phyloP scores from a whole-genome alignment of 2,113 vertebrate genomes.

The Todiramphus saurophagus region DNA sequence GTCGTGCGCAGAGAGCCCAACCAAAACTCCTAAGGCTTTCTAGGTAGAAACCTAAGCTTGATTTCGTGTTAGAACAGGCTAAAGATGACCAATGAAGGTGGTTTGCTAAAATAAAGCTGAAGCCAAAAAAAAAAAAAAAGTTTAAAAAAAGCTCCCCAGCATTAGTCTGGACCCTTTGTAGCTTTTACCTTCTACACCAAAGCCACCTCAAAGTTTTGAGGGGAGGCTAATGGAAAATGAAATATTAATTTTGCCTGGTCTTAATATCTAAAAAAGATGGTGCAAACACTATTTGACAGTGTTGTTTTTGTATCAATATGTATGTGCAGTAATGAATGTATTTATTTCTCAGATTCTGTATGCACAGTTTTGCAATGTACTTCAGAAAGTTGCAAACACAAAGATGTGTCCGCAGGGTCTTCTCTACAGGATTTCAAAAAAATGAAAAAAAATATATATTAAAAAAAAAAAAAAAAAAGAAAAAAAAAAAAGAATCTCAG shows the following conservation, averaged over 20 bases:
- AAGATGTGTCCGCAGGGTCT: constrained; percentile 73
- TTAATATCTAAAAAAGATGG: constrained; percentile 89
- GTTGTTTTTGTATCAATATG: constrained; percentile 95
- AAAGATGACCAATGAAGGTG: constrained; percentile 20
- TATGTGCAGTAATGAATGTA: constrained; percentile 99
- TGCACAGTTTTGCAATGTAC: constrained; percentile 84
- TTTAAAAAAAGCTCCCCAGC: not conserved
- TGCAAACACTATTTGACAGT: constrained; percentile 97
- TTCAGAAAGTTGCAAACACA: constrained; percentile 73
- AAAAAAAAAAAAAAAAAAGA: constrained; percentile 63
- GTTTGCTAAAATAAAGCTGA: constrained; percentile 41
- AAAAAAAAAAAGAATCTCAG: constrained; percentile 79
- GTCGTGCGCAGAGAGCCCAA: not conserved
- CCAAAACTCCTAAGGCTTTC: not conserved
- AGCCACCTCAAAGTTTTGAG: constrained; percentile 47
- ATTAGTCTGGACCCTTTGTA: constrained; percentile 34
- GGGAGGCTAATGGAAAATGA: constrained; percentile 70
- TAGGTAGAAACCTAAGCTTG: not conserved
- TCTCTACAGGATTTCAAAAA: constrained; percentile 77
- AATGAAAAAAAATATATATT: constrained; percentile 64
- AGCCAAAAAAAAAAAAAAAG: constrained; percentile 5
- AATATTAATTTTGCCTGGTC: constrained; percentile 83
- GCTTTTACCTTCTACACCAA: constrained; percentile 60
- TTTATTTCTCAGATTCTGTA: constrained; percentile 94
- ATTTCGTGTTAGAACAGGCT: constrained; percentile 31